Percentiles rank a stretch among this genome's conserved stretches.
Evolutionary conservation across 2,888 invertebrate species (phyloP).

Genomic region (Yponomeuta plumbellus): DNA sequence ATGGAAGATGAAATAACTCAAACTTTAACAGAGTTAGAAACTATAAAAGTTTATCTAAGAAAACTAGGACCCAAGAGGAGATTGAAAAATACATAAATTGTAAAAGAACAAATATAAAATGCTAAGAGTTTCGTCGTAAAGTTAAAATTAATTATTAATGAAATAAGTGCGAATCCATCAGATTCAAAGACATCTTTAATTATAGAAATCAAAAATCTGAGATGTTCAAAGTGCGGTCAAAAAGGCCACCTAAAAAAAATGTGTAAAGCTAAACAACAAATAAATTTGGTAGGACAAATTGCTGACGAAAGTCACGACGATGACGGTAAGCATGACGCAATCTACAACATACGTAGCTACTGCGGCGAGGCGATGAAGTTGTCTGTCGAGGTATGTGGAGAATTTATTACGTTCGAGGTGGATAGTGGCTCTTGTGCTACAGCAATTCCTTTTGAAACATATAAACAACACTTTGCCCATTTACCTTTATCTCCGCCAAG

Average conservation of each 20-base stretch:
- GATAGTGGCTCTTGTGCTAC: not conserved
- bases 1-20: too few relatives aligned
- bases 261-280: not conserved
- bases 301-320: not conserved
- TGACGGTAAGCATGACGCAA: not conserved
- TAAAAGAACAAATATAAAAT: too few relatives aligned
- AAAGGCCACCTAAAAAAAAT: conserved; percentile 7
- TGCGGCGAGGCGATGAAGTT: not conserved
- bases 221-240: not conserved
- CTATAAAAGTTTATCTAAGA: too few relatives aligned
- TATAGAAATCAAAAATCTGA: too few relatives aligned
- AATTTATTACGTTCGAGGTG: not conserved
- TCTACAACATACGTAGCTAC: not conserved
- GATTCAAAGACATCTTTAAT: too few relatives aligned
- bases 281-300: not conserved
- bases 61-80: too few relatives aligned
- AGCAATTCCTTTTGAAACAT: not conserved
- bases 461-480: conserved; percentile 7
- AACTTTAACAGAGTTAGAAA: too few relatives aligned
- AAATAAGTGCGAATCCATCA: too few relatives aligned
- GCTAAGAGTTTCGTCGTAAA: too few relatives aligned
- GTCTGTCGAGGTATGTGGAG: not conserved
- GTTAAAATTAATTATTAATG: too few relatives aligned
- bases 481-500: not conserved
- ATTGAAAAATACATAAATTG: too few relatives aligned